Evolutionary conservation across 2,888 invertebrate species (phyloP).

Genomic region (Euproctis similis): DNA sequence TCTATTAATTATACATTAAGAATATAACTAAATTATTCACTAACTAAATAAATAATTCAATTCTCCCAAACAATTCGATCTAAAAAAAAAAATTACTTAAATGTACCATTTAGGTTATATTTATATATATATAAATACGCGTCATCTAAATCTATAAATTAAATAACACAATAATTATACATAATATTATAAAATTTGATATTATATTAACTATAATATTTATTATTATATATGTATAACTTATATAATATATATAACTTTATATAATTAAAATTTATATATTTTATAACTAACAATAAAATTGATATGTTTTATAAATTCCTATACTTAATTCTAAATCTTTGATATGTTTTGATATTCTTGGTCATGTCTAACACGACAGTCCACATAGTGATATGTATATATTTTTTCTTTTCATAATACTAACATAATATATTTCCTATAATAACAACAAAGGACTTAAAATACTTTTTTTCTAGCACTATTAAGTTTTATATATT

Average conservation of each 20-base stretch:
- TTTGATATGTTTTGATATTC: conserved; percentile 74
- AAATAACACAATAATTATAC: neutral
- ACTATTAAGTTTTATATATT: too few relatives aligned
- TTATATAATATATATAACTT: neutral
- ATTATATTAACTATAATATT: neutral
- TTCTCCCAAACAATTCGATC: too few relatives aligned
- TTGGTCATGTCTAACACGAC: conserved; percentile 59
- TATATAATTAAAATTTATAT: neutral
- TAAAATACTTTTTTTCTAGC: too few relatives aligned
- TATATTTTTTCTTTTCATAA: conserved; percentile 28
- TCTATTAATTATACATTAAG: neutral
- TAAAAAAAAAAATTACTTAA: too few relatives aligned
- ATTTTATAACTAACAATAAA: neutral
- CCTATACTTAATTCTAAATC: conserved; percentile 18
- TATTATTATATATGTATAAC: neutral
- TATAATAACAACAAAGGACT: neutral
- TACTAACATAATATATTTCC: neutral
- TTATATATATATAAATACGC: neutral
- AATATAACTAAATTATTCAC: neutral
- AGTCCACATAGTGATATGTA: conserved; percentile 54
- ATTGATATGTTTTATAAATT: conserved; percentile 4
- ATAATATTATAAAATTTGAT: neutral
- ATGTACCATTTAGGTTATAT: neutral
- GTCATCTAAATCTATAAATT: neutral
- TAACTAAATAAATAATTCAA: too few relatives aligned